Conservation (phyloP, 2,888 invertebrate genomes). For the Microctonus hyperodae region DNA sequence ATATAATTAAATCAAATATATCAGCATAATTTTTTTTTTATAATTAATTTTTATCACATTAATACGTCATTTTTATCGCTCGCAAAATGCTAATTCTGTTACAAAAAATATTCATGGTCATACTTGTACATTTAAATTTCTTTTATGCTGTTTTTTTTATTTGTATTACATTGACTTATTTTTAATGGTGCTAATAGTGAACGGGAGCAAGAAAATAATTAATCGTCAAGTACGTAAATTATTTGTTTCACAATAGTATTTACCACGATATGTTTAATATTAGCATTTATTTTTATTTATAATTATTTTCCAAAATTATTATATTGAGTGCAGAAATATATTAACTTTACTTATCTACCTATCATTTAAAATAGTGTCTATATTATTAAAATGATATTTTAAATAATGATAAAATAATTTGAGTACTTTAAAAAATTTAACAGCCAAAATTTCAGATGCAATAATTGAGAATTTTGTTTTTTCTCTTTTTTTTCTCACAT, state of each 20-base stretch:
- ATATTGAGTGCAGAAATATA: not conserved
- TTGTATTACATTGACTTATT: not conserved
- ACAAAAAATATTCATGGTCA: not conserved
- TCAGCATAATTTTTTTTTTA: not conserved
- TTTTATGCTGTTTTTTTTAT: not conserved
- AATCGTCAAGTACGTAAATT: not conserved
- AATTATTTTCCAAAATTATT: not conserved
- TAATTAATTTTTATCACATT: not conserved
- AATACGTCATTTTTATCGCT: constrained; percentile 5
- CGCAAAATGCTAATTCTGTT: not conserved
- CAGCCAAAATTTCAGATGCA: not conserved
- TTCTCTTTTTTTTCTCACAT: not conserved
- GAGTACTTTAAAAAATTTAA: constrained; percentile 15
- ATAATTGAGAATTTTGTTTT: not conserved
- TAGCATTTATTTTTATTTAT: not conserved
- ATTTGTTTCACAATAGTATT: not conserved
- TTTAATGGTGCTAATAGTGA: not conserved
- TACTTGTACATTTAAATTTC: not conserved
- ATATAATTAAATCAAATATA: constrained; percentile 1
- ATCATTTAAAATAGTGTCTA: not conserved
- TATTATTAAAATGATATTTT: not conserved
- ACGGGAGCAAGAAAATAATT: not conserved
- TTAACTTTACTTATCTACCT: not conserved
- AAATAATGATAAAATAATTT: not conserved
- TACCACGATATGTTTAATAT: not conserved